phyloP scores from a whole-genome alignment of 2,113 vertebrate genomes.

The Craseonycteris thonglongyai region DNA sequence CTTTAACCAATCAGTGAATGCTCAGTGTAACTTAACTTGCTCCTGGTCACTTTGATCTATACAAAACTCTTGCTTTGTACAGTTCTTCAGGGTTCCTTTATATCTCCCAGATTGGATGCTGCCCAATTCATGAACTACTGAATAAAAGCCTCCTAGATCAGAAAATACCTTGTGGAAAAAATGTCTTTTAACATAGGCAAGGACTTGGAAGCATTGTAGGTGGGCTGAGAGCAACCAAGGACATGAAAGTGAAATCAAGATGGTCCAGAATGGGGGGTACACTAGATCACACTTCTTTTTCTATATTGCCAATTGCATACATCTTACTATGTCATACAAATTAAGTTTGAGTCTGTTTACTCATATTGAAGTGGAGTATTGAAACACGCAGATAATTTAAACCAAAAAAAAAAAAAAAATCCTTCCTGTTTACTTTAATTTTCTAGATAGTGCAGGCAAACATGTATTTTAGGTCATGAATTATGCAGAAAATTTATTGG shows the following conservation, averaged over 20 bases:
- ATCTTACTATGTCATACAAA: background rate
- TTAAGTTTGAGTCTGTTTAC: background rate
- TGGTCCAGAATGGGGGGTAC: background rate
- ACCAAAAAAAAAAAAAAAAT: background rate
- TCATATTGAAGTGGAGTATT: background rate
- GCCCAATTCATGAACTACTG: background rate
- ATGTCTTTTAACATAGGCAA: background rate
- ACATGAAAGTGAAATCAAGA: background rate
- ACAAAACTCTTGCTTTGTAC: background rate
- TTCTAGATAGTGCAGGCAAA: background rate
- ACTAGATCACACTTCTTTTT: background rate
- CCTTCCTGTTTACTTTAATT: background rate
- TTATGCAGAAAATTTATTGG: slow-evolving; percentile 21
- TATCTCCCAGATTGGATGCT: background rate
- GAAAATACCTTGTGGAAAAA: background rate
- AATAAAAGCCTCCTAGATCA: background rate
- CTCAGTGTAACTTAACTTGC: background rate
- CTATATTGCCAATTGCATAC: background rate
- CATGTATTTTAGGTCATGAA: slow-evolving; percentile 9
- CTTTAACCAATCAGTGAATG: background rate
- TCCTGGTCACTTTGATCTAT: background rate
- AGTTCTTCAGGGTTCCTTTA: background rate
- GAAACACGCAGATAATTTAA: background rate
- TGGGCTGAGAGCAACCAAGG: background rate
- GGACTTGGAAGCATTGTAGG: background rate